Evolutionary conservation across 2,888 invertebrate genomes (phyloP).

Genomic region (Sceliomorpha sp.): DNA sequence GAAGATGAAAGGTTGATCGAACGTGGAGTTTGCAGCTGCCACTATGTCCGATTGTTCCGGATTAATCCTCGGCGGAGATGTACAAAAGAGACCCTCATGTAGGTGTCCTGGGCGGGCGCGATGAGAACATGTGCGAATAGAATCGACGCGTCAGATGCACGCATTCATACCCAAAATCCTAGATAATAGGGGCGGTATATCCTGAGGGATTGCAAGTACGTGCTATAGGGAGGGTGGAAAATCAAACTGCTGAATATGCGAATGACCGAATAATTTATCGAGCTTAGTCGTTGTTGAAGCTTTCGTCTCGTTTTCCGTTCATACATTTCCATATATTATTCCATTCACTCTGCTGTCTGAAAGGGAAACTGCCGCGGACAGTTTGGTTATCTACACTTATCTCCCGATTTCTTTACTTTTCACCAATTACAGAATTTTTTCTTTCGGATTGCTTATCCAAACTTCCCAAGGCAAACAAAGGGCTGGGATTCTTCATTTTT

Average conservation of each 20-base stretch:
- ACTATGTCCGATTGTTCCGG: slow-evolving; percentile 63
- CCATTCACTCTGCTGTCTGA: slow-evolving; percentile 10
- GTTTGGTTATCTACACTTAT: slow-evolving; percentile 10
- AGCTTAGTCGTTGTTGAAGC: slow-evolving; percentile 20
- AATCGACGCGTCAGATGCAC: slow-evolving; percentile 52
- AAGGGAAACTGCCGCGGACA: slow-evolving; percentile 3
- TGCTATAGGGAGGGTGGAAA: slow-evolving; percentile 37
- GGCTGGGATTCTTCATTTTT: slow-evolving; percentile 2
- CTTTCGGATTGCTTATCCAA: too few species aligned
- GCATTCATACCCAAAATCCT: slow-evolving; percentile 60
- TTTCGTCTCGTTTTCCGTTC: slow-evolving; percentile 15
- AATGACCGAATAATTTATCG: slow-evolving; percentile 47
- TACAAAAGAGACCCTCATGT: slow-evolving; percentile 60
- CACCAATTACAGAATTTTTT: too few species aligned
- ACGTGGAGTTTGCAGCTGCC: slow-evolving; percentile 64
- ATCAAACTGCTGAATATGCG: slow-evolving; percentile 26
- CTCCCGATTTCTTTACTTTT: too few species aligned
- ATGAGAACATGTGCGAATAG: slow-evolving; percentile 55
- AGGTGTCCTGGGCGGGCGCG: slow-evolving; percentile 50
- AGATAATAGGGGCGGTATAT: slow-evolving; percentile 43
- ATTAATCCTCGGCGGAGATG: slow-evolving; percentile 59
- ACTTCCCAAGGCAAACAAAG: too few species aligned
- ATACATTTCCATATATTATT: slow-evolving; percentile 38
- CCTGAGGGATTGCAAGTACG: slow-evolving; percentile 25
- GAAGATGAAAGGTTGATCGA: slow-evolving; percentile 46